Percentiles rank a stretch among this genome's conserved stretches.
These are phyloP conservation scores for Cranoglanis bouderius DNA, from an alignment of 2,113 vertebrate species.

Conservation along the genomic window DNA sequence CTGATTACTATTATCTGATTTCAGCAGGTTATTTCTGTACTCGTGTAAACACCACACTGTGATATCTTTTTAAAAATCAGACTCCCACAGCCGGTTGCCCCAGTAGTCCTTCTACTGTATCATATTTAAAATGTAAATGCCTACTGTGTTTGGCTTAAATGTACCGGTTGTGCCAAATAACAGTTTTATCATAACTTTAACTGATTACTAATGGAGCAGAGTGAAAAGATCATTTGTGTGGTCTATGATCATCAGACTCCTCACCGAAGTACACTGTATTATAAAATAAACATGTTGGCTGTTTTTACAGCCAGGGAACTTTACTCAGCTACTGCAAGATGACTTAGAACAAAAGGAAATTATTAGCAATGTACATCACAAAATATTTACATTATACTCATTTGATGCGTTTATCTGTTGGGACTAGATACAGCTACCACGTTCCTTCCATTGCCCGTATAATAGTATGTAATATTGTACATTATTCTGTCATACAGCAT, in stretches of 20 bases:
- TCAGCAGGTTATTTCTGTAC: neutral
- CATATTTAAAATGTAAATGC: neutral
- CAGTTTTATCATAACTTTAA: neutral
- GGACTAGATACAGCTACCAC: neutral
- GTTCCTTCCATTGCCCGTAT: no score
- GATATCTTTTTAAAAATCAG: neutral
- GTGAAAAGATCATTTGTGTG: neutral
- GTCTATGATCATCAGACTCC: neutral
- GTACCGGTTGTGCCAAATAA: neutral
- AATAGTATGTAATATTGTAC: neutral
- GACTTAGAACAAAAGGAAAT: neutral
- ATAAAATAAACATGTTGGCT: neutral
- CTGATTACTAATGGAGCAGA: neutral
- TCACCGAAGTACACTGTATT: neutral
- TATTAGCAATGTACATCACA: neutral
- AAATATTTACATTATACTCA: neutral
- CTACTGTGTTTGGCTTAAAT: neutral
- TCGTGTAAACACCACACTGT: neutral
- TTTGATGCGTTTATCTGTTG: neutral
- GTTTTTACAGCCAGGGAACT: neutral
- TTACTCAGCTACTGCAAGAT: neutral
- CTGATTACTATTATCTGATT: constrained; percentile 15
- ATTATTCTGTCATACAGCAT: neutral
- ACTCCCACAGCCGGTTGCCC: neutral
- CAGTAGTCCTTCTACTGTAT: neutral